Base-by-base conservation (phyloP, 1,140 invertebrate species). In the Lordiphosa stackelbergi region DNA sequence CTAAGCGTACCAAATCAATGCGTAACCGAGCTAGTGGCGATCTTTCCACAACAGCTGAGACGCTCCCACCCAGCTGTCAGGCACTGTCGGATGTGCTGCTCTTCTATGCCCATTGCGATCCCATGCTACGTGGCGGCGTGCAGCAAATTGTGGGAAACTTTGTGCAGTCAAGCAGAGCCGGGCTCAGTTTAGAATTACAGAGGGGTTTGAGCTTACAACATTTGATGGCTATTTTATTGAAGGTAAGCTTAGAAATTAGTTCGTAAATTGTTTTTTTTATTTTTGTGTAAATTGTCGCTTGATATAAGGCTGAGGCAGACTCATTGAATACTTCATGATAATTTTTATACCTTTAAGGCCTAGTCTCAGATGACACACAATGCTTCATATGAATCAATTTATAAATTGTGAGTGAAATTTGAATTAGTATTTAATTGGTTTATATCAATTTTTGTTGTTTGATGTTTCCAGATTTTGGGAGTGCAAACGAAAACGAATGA, bases 51-150 rank as follows among this genome's bases (percentile, higher is more conserved):
- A 34, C 46, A 0, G 0, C 16, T 1, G 40, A 5, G 0, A 9
- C 6, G 0, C 12, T n/a, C 3, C 9, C 48, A n/a, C 9, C 41
- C 7, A 34, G 40, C n/a, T 28, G 45, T 47, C 91, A 91, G 83
- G 73, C 87, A 38, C 88, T 95, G 12, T 88, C 88, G 22, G 94
- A 95, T 86, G 87, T 95, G 40, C 81, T 94, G 41, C 88, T 93
- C 5, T 95, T 92, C 88, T 89, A 90, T 16, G 87, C 90, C 64
- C 94, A 96, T 87, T 78, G 90, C 4, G 95, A 96, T 89, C 95
- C 95, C 4, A 93, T 96, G 69, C 87, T 96, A 24, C 90, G 94
- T 63, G 95, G 94, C 5, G 91, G 92, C 53, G 89, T 92, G 2
- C 90, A 92, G 35, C 85, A 91, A 41, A 70, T 94, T 12, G 86